phyloP scores from a whole-genome alignment of 2,113 vertebrate genomes.

The Spea bombifrons region DNA sequence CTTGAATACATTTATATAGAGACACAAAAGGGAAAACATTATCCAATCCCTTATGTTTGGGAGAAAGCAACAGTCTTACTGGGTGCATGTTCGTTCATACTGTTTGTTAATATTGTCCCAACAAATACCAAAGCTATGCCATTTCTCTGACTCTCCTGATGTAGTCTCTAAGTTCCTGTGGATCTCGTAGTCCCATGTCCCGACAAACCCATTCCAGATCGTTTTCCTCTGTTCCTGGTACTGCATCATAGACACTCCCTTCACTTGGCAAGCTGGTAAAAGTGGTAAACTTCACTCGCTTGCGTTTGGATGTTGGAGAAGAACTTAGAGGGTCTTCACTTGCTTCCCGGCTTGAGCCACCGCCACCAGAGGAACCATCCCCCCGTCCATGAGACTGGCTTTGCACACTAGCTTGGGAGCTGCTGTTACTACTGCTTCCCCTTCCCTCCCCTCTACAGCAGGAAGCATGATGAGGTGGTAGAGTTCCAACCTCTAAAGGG shows the following conservation, averaged over 20 bases:
- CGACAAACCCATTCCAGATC: slow-evolving; percentile 97
- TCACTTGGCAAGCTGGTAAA: slow-evolving; percentile 91
- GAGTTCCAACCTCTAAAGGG: slow-evolving; percentile 73
- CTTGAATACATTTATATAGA: slow-evolving; percentile 41
- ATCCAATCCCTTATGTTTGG: slow-evolving; percentile 22
- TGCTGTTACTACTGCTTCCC: slow-evolving; percentile 94
- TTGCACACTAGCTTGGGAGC: slow-evolving; percentile 94
- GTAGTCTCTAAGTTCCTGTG: slow-evolving; percentile 90
- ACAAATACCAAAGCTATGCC: slow-evolving; percentile 55
- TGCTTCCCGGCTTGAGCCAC: slow-evolving; percentile 86
- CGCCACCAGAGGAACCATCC: slow-evolving; percentile 87
- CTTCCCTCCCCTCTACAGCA: slow-evolving; percentile 82
- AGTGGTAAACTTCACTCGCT: slow-evolving; percentile 97
- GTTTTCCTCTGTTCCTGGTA: slow-evolving; percentile 88
- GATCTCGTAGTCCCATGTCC: slow-evolving; percentile 91
- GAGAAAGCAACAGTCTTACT: slow-evolving; percentile 31
- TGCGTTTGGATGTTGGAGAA: slow-evolving; percentile 93
- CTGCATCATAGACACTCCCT: slow-evolving; percentile 91
- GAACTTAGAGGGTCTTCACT: slow-evolving; percentile 89
- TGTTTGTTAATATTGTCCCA: slow-evolving; percentile 17
- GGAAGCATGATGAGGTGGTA: slow-evolving; percentile 64
- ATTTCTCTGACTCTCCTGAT: slow-evolving; percentile 97
- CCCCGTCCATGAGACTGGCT: slow-evolving; percentile 93
- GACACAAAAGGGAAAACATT: slow-evolving; percentile 28
- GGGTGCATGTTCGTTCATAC: slow-evolving; percentile 34